A percentile compares a stretch with the other conserved stretches of the same genome.
phyloP scores from a whole-genome alignment of 37 sponge, comb jelly and placozoan genomes.

The Hexactinellida sp. region DNA sequence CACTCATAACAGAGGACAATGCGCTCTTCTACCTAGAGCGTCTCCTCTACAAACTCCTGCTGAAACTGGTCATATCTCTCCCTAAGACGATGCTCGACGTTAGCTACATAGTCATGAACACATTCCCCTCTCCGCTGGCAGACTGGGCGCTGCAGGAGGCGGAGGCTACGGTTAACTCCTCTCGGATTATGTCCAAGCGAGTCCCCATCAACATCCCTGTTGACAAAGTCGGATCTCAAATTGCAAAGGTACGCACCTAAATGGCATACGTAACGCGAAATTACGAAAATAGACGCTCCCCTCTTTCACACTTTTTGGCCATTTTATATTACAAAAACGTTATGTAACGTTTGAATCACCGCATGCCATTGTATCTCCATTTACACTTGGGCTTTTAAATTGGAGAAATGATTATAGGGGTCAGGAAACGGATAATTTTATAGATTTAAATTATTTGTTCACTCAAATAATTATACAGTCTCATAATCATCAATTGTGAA shows the following conservation, averaged over 20 bases:
- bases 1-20: slow-evolving; percentile 53
- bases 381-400: too few species aligned
- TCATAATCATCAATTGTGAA: too few species aligned
- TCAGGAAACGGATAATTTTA: background rate
- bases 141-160: slow-evolving; percentile 73
- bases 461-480: too few species aligned
- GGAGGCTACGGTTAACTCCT: slow-evolving; percentile 39
- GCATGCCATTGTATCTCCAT: too few species aligned
- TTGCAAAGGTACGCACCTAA: slow-evolving; percentile 56
- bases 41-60: slow-evolving; percentile 50
- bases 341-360: too few species aligned
- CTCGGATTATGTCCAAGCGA: slow-evolving; percentile 25
- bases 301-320: too few species aligned
- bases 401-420: background rate
- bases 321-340: too few species aligned
- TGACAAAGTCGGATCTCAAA: slow-evolving; percentile 44
- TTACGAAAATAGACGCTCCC: too few species aligned
- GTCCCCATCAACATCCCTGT: slow-evolving; percentile 47
- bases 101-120: slow-evolving; percentile 22
- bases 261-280: too few species aligned
- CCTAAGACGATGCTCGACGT: slow-evolving; percentile 54
- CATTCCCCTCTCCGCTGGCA: slow-evolving; percentile 55
- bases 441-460: too few species aligned
- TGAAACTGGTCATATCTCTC: slow-evolving; percentile 50
- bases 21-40: slow-evolving; percentile 56